Base-by-base conservation (phyloP, 1,140 invertebrate genomes). In the Papilio aristodemus region DNA sequence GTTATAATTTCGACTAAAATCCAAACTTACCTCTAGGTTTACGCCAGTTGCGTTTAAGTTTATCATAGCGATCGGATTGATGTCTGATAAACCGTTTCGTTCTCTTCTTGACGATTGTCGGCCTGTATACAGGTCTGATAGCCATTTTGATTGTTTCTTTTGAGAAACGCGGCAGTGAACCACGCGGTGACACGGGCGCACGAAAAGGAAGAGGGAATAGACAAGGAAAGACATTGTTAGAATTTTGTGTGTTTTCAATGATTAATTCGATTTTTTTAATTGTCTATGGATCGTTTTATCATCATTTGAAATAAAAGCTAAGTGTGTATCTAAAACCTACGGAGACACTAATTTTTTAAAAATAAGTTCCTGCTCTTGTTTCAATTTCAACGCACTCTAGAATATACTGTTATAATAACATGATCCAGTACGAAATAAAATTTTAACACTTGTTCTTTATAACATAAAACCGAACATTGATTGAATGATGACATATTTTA, bases 21-120 rank as follows among this genome's bases (percentile, higher is more conserved):
- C 71, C 43, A 41, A 60, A 68, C 81, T 71, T 84, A 92, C 91
- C 93, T 92, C 93, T 94, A 17, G 93, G 93, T 85, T 94, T 94
- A 82, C 93, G 93, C 93, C 93, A 94, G 92, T 93, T 94, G 71
- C 93, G 89, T 87, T 93, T 98, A 68, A 99, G 93, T 93, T 98
- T 98, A 72, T 95, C 95, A 96, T 99, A 99, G 85, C 98, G 94
- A 92, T 99, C 98, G 87, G 96, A 97, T 91, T 99, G 98, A 92
- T 99, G 98, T 72, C 98, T 95, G 81, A 97, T 98, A 92, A 99
- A 99, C 90, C 97, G 97, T 93, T 99, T 99, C 57, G 96, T 97
- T 89, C 98, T 94, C 93, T 99, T 99, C 92, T 99, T 99, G 63
- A 99, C 94, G 84, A 98, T 97, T 79, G 94, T 96, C 1, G 96